A percentile compares a stretch with the other conserved stretches of the same genome.
Conservation (phyloP, 2,888 invertebrate genomes). For the Drosophila monieri region DNA sequence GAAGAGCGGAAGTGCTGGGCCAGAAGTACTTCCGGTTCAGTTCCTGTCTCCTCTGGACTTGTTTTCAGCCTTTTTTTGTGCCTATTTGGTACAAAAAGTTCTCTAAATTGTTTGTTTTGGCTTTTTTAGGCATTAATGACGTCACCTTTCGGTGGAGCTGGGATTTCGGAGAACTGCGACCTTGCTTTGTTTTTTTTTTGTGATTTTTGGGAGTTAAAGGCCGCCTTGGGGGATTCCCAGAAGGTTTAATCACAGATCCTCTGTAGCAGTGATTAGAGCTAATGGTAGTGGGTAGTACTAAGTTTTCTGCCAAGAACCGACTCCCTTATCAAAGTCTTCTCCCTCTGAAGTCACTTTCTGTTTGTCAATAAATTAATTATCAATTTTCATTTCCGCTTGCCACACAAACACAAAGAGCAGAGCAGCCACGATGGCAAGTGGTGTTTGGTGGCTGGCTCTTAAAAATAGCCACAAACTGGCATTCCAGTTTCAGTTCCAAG, state of each 20-base stretch:
- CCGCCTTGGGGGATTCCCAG: too few species aligned
- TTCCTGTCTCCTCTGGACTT: background rate
- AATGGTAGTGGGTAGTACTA: background rate
- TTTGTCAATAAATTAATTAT: constrained; percentile 63
- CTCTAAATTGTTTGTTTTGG: background rate
- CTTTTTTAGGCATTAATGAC: background rate
- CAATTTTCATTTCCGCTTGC: constrained; percentile 65
- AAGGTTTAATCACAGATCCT: background rate
- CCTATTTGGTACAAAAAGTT: background rate
- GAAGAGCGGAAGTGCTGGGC: too few species aligned
- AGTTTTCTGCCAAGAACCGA: background rate
- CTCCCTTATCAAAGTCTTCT: constrained; percentile 1
- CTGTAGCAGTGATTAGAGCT: background rate
- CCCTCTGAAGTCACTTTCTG: constrained; percentile 12
- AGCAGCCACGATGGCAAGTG: constrained; percentile 33
- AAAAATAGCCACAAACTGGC: constrained; percentile 34
- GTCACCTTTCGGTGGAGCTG: background rate
- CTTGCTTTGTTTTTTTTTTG: background rate
- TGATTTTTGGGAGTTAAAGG: too few species aligned
- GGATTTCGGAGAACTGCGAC: background rate
- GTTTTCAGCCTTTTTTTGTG: background rate
- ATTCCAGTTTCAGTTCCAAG: constrained; percentile 23
- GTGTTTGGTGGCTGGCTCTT: constrained; percentile 4
- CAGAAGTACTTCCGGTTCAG: constrained; percentile 10
- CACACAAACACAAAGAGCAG: constrained; percentile 37